Conservation (phyloP, 2,888 invertebrate species). For the Xylota segnis region DNA sequence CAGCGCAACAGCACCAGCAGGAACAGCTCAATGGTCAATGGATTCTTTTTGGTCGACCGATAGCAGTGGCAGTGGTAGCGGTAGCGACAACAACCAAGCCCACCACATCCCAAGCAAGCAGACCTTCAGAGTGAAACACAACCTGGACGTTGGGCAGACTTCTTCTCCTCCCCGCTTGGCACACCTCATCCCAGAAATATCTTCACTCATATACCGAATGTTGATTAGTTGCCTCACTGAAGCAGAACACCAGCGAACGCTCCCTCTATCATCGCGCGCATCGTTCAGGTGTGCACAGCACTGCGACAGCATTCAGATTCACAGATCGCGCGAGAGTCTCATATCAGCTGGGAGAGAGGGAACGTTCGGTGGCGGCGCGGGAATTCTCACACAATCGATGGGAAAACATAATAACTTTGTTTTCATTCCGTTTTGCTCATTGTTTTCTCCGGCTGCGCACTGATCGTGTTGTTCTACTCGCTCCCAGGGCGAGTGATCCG, state of each 20-base stretch:
- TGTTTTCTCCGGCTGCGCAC: neutral
- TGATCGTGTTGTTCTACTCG: constrained; percentile 23
- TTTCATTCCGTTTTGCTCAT: constrained; percentile 39
- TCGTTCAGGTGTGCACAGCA: constrained; percentile 48
- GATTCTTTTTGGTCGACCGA: constrained; percentile 56
- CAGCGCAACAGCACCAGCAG: constrained; percentile 18
- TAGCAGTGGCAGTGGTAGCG: constrained; percentile 18
- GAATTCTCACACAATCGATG: constrained; percentile 52
- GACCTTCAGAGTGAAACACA: constrained; percentile 53
- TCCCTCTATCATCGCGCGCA: neutral
- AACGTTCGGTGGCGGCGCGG: constrained; percentile 12
- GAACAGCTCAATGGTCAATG: constrained; percentile 52
- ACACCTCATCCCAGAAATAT: constrained; percentile 43
- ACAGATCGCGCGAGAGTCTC: constrained; percentile 4
- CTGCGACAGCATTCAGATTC: neutral
- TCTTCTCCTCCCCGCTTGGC: constrained; percentile 15
- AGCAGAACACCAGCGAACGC: constrained; percentile 43
- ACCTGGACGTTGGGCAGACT: constrained; percentile 40
- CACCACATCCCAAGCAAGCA: constrained; percentile 44
- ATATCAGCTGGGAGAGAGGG: constrained; percentile 9
- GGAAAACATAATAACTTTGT: constrained; percentile 48
- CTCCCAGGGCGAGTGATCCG: constrained; percentile 16
- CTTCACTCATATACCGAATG: constrained; percentile 23
- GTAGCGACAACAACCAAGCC: constrained; percentile 7
- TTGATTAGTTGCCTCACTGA: constrained; percentile 65